These are phyloP conservation scores for Origma solitaria DNA, from an alignment of 2,113 vertebrate genomes.

Conservation along the genomic window DNA sequence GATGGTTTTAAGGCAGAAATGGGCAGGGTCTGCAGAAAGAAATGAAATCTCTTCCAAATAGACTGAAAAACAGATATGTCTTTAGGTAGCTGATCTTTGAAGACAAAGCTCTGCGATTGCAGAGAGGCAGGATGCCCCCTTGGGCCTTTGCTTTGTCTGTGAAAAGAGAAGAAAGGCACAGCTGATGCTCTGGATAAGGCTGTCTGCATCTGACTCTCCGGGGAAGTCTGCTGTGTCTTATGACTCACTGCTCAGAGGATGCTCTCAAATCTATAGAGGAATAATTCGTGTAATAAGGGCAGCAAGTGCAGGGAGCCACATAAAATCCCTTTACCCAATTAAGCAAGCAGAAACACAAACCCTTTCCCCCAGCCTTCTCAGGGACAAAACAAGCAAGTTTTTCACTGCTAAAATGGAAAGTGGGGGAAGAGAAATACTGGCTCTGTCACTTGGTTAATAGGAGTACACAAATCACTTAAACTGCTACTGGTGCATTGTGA, in stretches of 20 bases:
- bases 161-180: background rate
- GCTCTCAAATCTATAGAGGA: background rate
- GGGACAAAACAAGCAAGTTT: background rate
- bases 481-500: rapidly evolving
- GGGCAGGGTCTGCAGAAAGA: background rate
- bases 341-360: background rate
- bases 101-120: background rate
- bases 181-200: conserved; percentile 24
- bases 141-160: background rate
- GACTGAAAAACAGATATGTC: background rate
- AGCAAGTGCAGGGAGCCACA: background rate
- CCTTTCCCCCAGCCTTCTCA: background rate
- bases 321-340: background rate
- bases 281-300: background rate
- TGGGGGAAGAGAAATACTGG: background rate
- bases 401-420: background rate
- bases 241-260: background rate
- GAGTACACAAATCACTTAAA: background rate
- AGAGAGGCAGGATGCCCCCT: background rate
- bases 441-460: background rate
- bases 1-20: background rate
- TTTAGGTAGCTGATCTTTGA: background rate
- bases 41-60: background rate
- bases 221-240: background rate
- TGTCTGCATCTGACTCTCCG: background rate